Evolutionary conservation across 2,113 vertebrate species (phyloP).

Genomic region (Pterocles gutturalis): DNA sequence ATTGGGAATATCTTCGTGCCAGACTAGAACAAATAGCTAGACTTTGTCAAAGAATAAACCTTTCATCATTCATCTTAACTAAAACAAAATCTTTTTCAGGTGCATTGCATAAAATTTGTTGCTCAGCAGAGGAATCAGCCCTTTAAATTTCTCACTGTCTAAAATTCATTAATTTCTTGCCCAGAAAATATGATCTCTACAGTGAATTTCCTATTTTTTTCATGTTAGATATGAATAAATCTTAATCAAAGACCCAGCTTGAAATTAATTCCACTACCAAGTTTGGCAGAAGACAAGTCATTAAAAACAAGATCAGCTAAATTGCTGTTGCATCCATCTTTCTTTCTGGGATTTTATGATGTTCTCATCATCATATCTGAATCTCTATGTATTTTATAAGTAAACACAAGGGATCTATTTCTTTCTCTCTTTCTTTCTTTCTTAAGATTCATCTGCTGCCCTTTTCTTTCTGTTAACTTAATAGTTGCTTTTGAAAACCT

Average conservation of each 20-base stretch:
- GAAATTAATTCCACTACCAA: neutral
- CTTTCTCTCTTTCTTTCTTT: neutral
- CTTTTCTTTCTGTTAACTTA: neutral
- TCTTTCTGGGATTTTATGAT: neutral
- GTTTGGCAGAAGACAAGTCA: neutral
- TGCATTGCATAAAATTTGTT: neutral
- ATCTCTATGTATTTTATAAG: neutral
- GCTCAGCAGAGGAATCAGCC: neutral
- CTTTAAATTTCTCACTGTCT: neutral
- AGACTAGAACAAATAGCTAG: neutral
- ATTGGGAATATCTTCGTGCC: neutral
- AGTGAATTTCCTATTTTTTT: neutral
- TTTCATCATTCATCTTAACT: neutral
- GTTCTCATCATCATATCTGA: neutral
- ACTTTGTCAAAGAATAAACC: neutral
- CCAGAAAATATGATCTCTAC: neutral
- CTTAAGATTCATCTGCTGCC: neutral
- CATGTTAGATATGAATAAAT: neutral
- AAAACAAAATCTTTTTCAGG: neutral
- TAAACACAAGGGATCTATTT: neutral
- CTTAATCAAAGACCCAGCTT: neutral
- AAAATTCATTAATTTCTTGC: neutral
- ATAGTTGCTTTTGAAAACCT: neutral
- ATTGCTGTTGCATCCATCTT: neutral
- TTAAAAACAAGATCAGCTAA: neutral